These are phyloP conservation scores for Drosophila quadrilineata DNA, from an alignment of 1,140 invertebrate species.

Conservation along the genomic window DNA sequence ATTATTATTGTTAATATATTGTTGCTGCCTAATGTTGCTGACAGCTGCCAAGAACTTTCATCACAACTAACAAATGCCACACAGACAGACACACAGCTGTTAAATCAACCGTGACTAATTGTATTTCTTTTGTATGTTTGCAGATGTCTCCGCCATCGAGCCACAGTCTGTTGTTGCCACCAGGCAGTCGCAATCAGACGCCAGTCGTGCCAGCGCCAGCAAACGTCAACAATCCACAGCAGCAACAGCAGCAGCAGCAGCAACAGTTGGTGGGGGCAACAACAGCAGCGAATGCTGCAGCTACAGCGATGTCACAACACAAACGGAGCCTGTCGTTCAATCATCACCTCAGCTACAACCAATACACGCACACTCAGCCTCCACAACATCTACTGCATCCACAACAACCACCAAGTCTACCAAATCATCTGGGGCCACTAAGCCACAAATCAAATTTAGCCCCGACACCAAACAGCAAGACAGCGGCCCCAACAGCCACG, in stretches of 20 bases:
- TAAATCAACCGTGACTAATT: background rate
- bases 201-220: conserved; percentile 33
- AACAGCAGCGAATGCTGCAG: conserved; percentile 2
- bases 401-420: conserved; percentile 81
- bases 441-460: conserved; percentile 81
- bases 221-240: too few relatives aligned
- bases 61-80: conserved; percentile 35
- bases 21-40: conserved; percentile 1
- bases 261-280: conserved; percentile 35
- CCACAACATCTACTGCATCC: conserved; percentile 83
- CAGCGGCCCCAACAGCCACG: conserved; percentile 55
- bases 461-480: conserved; percentile 81
- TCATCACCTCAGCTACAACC: conserved; percentile 85
- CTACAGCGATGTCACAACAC: conserved; percentile 82
- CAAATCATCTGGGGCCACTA: conserved; percentile 76
- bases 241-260: conserved; percentile 34
- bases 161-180: conserved; percentile 64
- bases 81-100: conserved; percentile 1
- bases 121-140: conserved; percentile 39
- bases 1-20: conserved; percentile 16
- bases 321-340: conserved; percentile 86
- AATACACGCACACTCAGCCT: conserved; percentile 83
- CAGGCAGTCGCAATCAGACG: conserved; percentile 44
- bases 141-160: conserved; percentile 83
- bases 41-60: conserved; percentile 36